Evolutionary conservation across 2,797 vertebrate genomes (phyloP), one percentile per base, ranked within the genome.

Genomic region (Gadopsis marmoratus): DNA sequence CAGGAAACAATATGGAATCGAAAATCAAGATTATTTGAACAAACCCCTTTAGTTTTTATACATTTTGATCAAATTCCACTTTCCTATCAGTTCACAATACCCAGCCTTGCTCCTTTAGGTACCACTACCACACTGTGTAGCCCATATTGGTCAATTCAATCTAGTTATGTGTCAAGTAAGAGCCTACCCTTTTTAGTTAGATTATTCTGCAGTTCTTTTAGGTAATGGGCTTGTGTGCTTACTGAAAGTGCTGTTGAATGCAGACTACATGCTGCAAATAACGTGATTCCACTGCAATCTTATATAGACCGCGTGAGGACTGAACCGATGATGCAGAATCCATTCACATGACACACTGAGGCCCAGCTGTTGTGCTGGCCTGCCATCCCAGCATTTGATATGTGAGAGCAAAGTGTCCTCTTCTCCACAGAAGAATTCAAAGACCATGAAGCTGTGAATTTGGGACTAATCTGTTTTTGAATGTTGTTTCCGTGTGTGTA

Each of bases 311-410:
- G 1, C 51, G 51, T 19, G 23, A 73, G 41, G 35, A 56, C 47
- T 48, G 43, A 55, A 60, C 29, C 31, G 39, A 63, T 43, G 39
- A 60, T 63, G 16, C 58, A 74, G 55, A 79, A 67, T 66, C 37
- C 48, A 43, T 67, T 56, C 55, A 45, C 67, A 76, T 71, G 48
- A 71, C 66, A 48, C 71, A 4, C 13, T 61, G 59, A 71, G 45
- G 63, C 19, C 53, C 89, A 89, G 90, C 88, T 91, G 91, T 72
- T 71, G 81, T 7, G 31, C 39, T 86, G 85, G 76, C 60, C 54
- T 5, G 12, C 14, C 55, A 45, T 50, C 47, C 56, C 66, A 58
- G 17, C 66, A 78, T 72, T 75, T 80, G 75, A 84, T 78, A 81
- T 74, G 51, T 71, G 58, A 74, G 56, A 60, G 77, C 77, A 86